phyloP scores from a whole-genome alignment of 1,140 invertebrate genomes.

The Bradynema listronoti region DNA sequence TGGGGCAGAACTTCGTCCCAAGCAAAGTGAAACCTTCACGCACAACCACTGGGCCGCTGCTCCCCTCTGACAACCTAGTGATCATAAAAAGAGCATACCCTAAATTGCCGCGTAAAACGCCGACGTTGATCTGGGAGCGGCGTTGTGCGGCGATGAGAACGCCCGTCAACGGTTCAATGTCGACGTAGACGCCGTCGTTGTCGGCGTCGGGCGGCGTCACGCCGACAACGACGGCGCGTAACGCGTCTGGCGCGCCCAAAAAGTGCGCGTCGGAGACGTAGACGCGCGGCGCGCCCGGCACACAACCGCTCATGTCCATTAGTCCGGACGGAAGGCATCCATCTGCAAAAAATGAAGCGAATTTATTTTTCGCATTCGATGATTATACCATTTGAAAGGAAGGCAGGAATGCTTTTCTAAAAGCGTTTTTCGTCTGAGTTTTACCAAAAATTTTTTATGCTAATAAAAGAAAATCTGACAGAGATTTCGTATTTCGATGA shows the following conservation, averaged over 20 bases:
- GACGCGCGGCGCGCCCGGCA: constrained; percentile 49
- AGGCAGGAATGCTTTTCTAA: not conserved
- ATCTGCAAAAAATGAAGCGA: constrained; percentile 9
- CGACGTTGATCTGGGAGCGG: constrained; percentile 52
- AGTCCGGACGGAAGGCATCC: constrained; percentile 48
- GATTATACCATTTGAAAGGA: not conserved
- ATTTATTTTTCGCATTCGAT: not conserved
- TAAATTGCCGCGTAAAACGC: constrained; percentile 45
- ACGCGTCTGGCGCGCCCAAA: constrained; percentile 33
- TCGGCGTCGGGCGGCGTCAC: constrained; percentile 16
- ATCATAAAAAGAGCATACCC: no score
- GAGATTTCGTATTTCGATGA: constrained; percentile 4
- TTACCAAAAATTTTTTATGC: not conserved
- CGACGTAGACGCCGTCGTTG: constrained; percentile 47
- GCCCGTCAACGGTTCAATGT: constrained; percentile 49
- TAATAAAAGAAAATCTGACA: not conserved
- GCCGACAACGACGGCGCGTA: constrained; percentile 34
- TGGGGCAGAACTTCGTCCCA: not conserved
- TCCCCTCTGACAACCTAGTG: not conserved
- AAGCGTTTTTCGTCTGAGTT: not conserved
- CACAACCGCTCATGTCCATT: constrained; percentile 44
- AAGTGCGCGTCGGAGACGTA: constrained; percentile 52
- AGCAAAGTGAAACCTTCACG: not conserved
- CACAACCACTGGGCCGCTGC: not conserved
- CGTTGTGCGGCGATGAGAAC: constrained; percentile 43